Base-by-base conservation (phyloP, 1,140 invertebrate species). In the Parasteatoda tepidariorum region DNA sequence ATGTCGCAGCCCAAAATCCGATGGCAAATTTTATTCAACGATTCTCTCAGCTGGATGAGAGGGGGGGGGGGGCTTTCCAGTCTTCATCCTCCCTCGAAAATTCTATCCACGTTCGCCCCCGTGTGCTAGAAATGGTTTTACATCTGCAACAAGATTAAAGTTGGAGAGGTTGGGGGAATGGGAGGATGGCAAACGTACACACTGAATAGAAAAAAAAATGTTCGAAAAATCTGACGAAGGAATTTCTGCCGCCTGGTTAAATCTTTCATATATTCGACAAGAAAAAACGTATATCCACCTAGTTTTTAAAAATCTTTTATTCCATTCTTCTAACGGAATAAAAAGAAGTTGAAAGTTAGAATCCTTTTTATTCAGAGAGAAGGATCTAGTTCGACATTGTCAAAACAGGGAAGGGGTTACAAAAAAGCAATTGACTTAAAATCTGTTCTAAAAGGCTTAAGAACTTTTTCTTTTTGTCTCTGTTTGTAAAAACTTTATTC, bases 21-120 rank as follows among this genome's bases (percentile, higher is more conserved):
- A 33, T 28, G 34, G 33, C 73, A 75, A 61, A 75, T 75, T 75
- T 75, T 75, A 75, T 75, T 75, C 73, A 75, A 75, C 57, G 57
- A 62, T 75, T 61, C 34, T 31, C 33, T 33, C 30, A 6, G 26
- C 48, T 13, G 24, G 34, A 41, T 41, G 22, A 13, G 26, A 15
- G 4, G 28, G 15, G 30, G 34, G 30, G 62, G 9, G 22, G 2
- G 28, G 54, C 18, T 48, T 48, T 4, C 4, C 38, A 9, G 18
- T 48, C 38, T 48, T 18, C 38, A 13, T 48, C 38, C 38, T 48
- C 38, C 38, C 31, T 41, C 6, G 11, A 62, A 61, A 75, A 75
- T 75, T 75, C 73, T 18, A 41, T 24, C 73, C 73, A 75, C 57
- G 57, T 75, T 75, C 62, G n/a, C n/a, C 24, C 38, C 38, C 41